These are phyloP conservation scores for Polia nebulosa DNA, from an alignment of 2,888 invertebrate genomes.

Conservation along the genomic window DNA sequence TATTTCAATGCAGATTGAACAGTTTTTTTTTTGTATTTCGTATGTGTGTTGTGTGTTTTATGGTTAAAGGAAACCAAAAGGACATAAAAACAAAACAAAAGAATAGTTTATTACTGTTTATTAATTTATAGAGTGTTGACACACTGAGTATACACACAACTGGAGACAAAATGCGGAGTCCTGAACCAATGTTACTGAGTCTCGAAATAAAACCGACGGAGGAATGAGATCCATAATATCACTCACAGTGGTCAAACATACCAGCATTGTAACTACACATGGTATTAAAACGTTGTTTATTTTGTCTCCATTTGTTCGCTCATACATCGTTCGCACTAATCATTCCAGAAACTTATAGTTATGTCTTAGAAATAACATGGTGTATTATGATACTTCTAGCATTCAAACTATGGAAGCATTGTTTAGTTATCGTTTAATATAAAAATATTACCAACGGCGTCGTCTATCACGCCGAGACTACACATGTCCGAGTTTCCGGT, in stretches of 20 bases:
- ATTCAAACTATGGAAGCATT: slow-evolving; percentile 59
- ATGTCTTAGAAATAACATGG: slow-evolving; percentile 74
- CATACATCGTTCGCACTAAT: slow-evolving; percentile 73
- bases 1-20: too few species aligned
- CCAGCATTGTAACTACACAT: slow-evolving; percentile 71
- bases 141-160: slow-evolving; percentile 82
- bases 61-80: neutral
- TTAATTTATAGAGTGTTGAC: slow-evolving; percentile 89
- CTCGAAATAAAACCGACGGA: slow-evolving; percentile 63
- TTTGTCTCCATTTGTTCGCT: slow-evolving; percentile 82
- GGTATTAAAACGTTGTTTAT: slow-evolving; percentile 56
- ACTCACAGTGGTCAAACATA: slow-evolving; percentile 77
- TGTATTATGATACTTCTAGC: slow-evolving; percentile 69
- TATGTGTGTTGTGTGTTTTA: too few species aligned
- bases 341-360: slow-evolving; percentile 70
- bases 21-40: too few species aligned
- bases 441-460: slow-evolving; percentile 51
- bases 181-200: slow-evolving; percentile 61
- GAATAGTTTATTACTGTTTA: slow-evolving; percentile 84
- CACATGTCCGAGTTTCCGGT: slow-evolving; percentile 40
- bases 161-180: slow-evolving; percentile 83
- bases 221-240: slow-evolving; percentile 87
- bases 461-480: slow-evolving; percentile 46
- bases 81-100: slow-evolving; percentile 71
- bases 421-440: slow-evolving; percentile 41